phyloP scores from a whole-genome alignment of 2,797 vertebrate species.

The Galagoides demidoff region DNA sequence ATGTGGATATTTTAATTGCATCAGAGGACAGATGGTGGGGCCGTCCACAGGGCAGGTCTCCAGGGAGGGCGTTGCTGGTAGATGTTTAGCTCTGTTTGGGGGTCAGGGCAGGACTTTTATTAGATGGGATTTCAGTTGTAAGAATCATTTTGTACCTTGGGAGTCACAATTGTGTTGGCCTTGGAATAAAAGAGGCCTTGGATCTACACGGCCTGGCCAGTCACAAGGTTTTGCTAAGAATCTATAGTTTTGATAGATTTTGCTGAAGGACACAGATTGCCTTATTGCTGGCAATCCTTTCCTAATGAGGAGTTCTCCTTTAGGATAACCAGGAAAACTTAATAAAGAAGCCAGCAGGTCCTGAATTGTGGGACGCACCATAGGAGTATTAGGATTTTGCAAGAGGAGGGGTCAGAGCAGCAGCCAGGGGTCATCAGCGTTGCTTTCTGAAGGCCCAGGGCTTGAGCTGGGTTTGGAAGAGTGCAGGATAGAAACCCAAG shows the following conservation, averaged over 20 bases:
- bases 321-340: background rate
- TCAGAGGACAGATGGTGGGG: background rate
- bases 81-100: background rate
- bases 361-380: background rate
- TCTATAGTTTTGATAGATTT: background rate
- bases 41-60: too few species aligned
- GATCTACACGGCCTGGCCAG: background rate
- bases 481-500: background rate
- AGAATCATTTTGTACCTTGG: too few species aligned
- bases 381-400: background rate
- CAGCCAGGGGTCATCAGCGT: background rate
- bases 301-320: background rate
- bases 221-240: background rate
- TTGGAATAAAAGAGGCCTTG: background rate
- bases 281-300: too few species aligned
- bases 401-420: background rate
- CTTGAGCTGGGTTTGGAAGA: background rate
- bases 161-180: background rate
- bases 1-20: background rate
- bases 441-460: background rate
- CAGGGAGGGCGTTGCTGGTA: too few species aligned
- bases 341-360: background rate
- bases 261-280: background rate
- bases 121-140: background rate
- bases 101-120: background rate